phyloP scores from a whole-genome alignment of 2,888 invertebrate genomes.

The Drosophila acutilabella region DNA sequence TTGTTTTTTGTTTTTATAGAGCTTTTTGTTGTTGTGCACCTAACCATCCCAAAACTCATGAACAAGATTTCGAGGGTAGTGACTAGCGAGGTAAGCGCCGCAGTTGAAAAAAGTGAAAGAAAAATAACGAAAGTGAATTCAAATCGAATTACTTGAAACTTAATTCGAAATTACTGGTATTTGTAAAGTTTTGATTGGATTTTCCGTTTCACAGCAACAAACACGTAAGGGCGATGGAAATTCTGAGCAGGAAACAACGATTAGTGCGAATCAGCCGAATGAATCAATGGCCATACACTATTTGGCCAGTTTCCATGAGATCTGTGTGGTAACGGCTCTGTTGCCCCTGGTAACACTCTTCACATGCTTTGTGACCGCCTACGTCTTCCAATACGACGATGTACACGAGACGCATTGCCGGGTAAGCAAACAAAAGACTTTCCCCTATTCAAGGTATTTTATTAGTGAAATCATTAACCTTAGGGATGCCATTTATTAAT shows the following conservation, averaged over 20 bases:
- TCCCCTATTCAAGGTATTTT: too few species aligned
- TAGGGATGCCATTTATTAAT: too few species aligned
- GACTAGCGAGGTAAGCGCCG: slow-evolving; percentile 59
- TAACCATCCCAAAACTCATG: slow-evolving; percentile 48
- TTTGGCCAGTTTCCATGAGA: slow-evolving; percentile 90
- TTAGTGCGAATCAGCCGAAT: slow-evolving; percentile 32
- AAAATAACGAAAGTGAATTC: neutral
- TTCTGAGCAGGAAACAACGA: slow-evolving; percentile 26
- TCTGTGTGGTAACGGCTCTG: slow-evolving; percentile 93
- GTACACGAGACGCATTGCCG: slow-evolving; percentile 98
- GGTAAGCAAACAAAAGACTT: slow-evolving; percentile 87
- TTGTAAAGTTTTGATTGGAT: neutral
- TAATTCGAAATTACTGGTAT: neutral
- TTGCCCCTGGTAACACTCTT: slow-evolving; percentile 94
- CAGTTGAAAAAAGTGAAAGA: neutral
- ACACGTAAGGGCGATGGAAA: slow-evolving; percentile 7
- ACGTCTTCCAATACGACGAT: slow-evolving; percentile 96
- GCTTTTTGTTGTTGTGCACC: slow-evolving; percentile 70
- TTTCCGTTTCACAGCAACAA: slow-evolving; percentile 38
- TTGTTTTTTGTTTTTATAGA: slow-evolving; percentile 51
- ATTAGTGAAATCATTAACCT: too few species aligned
- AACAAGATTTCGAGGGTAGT: slow-evolving; percentile 31
- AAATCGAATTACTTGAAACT: neutral
- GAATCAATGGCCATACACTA: slow-evolving; percentile 88
- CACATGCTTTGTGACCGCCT: slow-evolving; percentile 94